Conservation (phyloP, 2,797 vertebrate genomes). For the Channallabes apus region DNA sequence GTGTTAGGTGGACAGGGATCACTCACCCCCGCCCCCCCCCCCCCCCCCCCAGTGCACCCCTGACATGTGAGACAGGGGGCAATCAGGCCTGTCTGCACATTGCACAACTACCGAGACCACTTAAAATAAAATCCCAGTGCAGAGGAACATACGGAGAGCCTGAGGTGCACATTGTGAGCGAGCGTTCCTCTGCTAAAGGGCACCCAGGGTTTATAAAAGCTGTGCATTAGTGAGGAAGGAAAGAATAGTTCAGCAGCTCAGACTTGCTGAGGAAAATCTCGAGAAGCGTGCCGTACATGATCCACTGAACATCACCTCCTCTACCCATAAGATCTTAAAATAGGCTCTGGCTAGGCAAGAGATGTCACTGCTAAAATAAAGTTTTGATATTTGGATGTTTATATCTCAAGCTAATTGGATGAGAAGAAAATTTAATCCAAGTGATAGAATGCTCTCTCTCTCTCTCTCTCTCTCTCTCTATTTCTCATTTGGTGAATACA, state of each 20-base stretch:
- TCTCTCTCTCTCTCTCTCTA: background rate
- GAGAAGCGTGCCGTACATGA: slow-evolving; percentile 11
- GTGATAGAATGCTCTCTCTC: slow-evolving; percentile 21
- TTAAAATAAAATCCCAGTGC: slow-evolving; percentile 32
- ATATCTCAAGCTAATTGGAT: slow-evolving; percentile 35
- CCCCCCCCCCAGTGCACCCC: slow-evolving; percentile 38
- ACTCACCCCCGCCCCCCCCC: slow-evolving; percentile 37
- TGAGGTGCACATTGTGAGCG: slow-evolving; percentile 18
- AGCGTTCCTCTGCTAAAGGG: slow-evolving; percentile 27
- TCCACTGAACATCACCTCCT: background rate
- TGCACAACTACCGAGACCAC: slow-evolving; percentile 35
- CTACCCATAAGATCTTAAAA: slow-evolving; percentile 42
- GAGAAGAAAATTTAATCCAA: slow-evolving; percentile 14
- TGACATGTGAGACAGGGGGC: slow-evolving; percentile 56
- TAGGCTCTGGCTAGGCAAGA: slow-evolving; percentile 21
- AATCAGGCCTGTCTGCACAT: slow-evolving; percentile 55
- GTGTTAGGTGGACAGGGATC: slow-evolving; percentile 44
- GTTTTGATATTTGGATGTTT: slow-evolving; percentile 45
- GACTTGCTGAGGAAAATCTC: slow-evolving; percentile 4
- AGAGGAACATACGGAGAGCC: slow-evolving; percentile 41
- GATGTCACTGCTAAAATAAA: slow-evolving; percentile 31
- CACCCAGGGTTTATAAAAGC: slow-evolving; percentile 28
- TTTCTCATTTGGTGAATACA: slow-evolving; percentile 3
- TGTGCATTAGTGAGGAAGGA: slow-evolving; percentile 4
- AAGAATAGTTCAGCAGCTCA: background rate